A percentile compares a stretch with the other conserved stretches of the same genome.
Conservation (phyloP, 2,113 vertebrate genomes). For the Apeltes quadracus region DNA sequence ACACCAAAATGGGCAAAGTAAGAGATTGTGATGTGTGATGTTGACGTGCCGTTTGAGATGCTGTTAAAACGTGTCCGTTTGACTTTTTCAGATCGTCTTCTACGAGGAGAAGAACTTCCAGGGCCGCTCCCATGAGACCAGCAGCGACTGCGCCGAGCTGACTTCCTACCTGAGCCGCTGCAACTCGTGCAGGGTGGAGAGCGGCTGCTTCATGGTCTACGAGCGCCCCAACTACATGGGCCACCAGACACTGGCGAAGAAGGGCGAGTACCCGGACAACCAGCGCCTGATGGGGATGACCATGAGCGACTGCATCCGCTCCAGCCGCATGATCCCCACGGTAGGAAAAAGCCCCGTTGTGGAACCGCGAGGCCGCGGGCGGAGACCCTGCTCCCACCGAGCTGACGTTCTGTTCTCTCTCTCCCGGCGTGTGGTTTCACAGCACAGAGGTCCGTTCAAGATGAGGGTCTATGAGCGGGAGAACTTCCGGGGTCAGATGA, state of each 20-base stretch:
- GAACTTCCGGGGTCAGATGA: constrained; percentile 76
- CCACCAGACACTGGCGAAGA: constrained; percentile 73
- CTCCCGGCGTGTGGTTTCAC: neutral
- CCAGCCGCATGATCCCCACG: constrained; percentile 79
- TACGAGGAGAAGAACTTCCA: constrained; percentile 77
- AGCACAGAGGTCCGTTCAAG: constrained; percentile 76
- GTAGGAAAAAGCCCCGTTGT: constrained; percentile 46
- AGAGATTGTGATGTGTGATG: constrained; percentile 5
- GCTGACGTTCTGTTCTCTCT: neutral
- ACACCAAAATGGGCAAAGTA: constrained; percentile 72
- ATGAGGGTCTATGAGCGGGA: constrained; percentile 80
- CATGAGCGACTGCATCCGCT: constrained; percentile 76
- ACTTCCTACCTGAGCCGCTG: constrained; percentile 70
- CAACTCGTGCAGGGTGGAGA: constrained; percentile 72
- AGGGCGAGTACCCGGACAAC: constrained; percentile 80
- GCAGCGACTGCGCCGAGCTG: constrained; percentile 73
- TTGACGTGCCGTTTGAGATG: neutral
- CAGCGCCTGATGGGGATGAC: constrained; percentile 73
- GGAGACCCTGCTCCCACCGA: neutral
- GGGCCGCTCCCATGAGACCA: constrained; percentile 73
- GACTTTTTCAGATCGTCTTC: constrained; percentile 67
- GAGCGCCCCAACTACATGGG: constrained; percentile 62
- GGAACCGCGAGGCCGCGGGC: neutral
- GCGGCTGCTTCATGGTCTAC: constrained; percentile 75
- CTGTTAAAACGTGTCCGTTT: constrained; percentile 2